These are phyloP conservation scores for Melinaea marsaeus DNA, from an alignment of 2,888 invertebrate species.

Conservation along the genomic window DNA sequence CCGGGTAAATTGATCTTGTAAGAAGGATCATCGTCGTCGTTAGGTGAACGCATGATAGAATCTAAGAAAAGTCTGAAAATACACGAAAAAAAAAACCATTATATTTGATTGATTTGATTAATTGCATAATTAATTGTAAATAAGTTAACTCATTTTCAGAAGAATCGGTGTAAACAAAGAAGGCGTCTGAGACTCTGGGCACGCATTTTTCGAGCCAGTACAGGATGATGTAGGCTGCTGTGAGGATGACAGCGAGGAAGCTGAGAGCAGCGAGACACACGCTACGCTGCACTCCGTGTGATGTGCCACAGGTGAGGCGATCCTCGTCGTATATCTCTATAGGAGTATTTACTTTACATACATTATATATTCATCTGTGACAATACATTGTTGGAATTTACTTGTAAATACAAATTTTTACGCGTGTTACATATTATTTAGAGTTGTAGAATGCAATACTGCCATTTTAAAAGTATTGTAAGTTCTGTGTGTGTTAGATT, in stretches of 20 bases:
- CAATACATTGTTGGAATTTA: no score
- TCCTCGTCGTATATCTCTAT: slow-evolving; percentile 69
- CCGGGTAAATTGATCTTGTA: slow-evolving; percentile 39
- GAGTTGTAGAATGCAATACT: no score
- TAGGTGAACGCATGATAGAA: slow-evolving; percentile 62
- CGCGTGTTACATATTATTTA: no score
- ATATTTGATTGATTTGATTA: neutral
- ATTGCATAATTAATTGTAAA: no score
- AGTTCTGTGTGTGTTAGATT: no score
- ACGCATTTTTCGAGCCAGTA: slow-evolving; percentile 69
- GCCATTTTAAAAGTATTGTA: no score
- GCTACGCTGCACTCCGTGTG: slow-evolving; percentile 44
- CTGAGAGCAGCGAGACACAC: slow-evolving; percentile 60
- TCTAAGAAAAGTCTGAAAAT: slow-evolving; percentile 56
- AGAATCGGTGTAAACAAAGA: slow-evolving; percentile 64
- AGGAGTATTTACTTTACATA: slow-evolving; percentile 2
- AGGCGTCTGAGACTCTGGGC: slow-evolving; percentile 65
- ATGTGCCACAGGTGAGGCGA: slow-evolving; percentile 50
- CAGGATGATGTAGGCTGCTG: slow-evolving; percentile 53
- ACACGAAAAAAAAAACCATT: slow-evolving; percentile 9
- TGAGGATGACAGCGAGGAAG: slow-evolving; percentile 55
- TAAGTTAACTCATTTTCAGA: slow-evolving; percentile 55
- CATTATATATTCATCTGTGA: neutral
- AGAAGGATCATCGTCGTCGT: slow-evolving; percentile 39
- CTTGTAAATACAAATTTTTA: no score